Conservation (phyloP, 2,113 vertebrate species). For the Anguilla japonica region DNA sequence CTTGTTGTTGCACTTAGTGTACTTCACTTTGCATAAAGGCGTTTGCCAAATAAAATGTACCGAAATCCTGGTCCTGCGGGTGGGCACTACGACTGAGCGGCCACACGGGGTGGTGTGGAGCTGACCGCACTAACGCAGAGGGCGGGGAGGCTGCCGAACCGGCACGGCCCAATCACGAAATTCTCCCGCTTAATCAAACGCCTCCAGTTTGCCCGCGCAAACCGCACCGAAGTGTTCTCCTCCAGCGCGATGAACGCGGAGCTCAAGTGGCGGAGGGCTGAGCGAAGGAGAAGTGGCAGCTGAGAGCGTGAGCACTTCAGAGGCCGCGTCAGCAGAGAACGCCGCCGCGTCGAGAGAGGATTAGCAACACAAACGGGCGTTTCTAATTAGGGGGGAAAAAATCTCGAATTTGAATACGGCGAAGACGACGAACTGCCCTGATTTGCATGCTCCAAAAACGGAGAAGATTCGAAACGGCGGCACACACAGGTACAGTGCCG, state of each 20-base stretch:
- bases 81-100: not conserved
- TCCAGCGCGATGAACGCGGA: not conserved
- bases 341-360: not conserved
- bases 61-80: too few relatives aligned
- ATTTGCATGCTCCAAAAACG: not conserved
- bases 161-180: not conserved
- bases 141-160: not conserved
- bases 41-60: too few relatives aligned
- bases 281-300: not conserved
- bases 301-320: not conserved
- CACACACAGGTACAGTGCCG: not conserved
- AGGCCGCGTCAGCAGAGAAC: not conserved
- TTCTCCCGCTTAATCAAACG: not conserved
- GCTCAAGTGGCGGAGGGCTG: not conserved
- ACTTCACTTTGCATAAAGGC: too few relatives aligned
- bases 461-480: not conserved
- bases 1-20: too few relatives aligned
- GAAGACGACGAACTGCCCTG: not conserved
- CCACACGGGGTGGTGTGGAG: not conserved
- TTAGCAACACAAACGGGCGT: not conserved
- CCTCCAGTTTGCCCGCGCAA: too few relatives aligned
- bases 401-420: not conserved
- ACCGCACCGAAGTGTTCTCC: too few relatives aligned
- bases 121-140: too few relatives aligned
- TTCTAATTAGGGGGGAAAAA: not conserved